A percentile compares a stretch with the other conserved stretches of the same genome.
Conservation (phyloP, 35 echinoderm and acorn worm genomes). For the Anneissia japonica region DNA sequence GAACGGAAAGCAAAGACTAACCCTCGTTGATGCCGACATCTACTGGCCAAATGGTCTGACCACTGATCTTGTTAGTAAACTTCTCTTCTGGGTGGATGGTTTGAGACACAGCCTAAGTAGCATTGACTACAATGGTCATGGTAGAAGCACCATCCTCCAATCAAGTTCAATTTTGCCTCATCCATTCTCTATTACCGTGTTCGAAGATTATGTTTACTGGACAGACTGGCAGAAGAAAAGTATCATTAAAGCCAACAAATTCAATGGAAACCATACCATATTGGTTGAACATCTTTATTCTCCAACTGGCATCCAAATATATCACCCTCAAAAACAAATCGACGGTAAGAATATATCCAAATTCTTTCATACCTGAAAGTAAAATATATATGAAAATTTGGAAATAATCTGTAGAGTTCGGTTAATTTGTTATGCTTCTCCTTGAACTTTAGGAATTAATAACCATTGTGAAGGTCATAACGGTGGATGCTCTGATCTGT, state of each 20-base stretch:
- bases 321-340: constrained; percentile 50
- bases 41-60: constrained; percentile 80
- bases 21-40: constrained; percentile 42
- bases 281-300: constrained; percentile 30
- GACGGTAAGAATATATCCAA: constrained; percentile 34
- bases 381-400: no score
- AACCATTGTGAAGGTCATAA: constrained; percentile 47
- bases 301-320: constrained; percentile 56
- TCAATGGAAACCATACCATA: constrained; percentile 35
- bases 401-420: no score
- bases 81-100: constrained; percentile 80
- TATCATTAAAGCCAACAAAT: constrained; percentile 67
- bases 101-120: constrained; percentile 48
- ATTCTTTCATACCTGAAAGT: no score
- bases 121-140: constrained; percentile 43
- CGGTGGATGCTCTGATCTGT: constrained; percentile 73
- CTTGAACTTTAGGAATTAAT: no score
- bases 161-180: constrained; percentile 27
- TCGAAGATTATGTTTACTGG: constrained; percentile 85
- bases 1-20: constrained; percentile 45
- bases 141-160: constrained; percentile 21
- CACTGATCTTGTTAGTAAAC: constrained; percentile 56
- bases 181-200: constrained; percentile 78
- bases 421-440: no score
- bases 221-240: constrained; percentile 66